A percentile compares a stretch with the other conserved stretches of the same genome.
These are phyloP conservation scores for Oscheius onirici DNA, from an alignment of 2,888 invertebrate genomes.

Conservation along the genomic window DNA sequence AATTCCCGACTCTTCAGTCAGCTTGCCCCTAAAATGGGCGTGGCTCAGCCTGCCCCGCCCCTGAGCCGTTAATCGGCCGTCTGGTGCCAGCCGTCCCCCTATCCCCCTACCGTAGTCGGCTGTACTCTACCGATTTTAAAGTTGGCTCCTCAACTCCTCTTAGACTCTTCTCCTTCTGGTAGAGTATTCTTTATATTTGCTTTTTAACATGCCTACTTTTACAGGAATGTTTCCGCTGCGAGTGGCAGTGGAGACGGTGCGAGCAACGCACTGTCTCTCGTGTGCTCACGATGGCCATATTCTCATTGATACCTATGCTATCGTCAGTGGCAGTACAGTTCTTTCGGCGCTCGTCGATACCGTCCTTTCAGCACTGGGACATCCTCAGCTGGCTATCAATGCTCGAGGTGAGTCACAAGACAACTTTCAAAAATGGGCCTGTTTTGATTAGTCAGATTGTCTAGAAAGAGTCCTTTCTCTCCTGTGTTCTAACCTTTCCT, in stretches of 20 bases:
- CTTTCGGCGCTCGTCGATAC: conserved; percentile 83
- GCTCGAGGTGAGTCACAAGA: conserved; percentile 74
- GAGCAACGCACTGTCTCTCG: conserved; percentile 67
- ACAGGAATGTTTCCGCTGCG: conserved; percentile 80
- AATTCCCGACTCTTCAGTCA: background rate
- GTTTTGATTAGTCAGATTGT: background rate
- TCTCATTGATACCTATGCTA: conserved; percentile 87
- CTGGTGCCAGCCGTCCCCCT: conserved; percentile 30
- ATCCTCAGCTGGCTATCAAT: conserved; percentile 75
- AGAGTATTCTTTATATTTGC: conserved; percentile 11
- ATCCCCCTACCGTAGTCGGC: conserved; percentile 20
- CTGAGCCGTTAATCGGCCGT: conserved; percentile 34
- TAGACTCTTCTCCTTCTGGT: background rate
- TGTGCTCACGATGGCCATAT: conserved; percentile 70
- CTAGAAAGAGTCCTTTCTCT: too few relatives aligned
- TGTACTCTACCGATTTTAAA: background rate
- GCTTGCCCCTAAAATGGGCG: conserved; percentile 2
- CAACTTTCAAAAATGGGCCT: background rate
- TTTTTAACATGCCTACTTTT: background rate
- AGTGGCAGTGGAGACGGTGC: conserved; percentile 84
- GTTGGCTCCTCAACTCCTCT: background rate
- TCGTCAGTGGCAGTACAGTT: conserved; percentile 78
- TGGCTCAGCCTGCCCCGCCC: conserved; percentile 26
- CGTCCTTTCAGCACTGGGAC: conserved; percentile 89
- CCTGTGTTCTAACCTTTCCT: background rate